phyloP scores from a whole-genome alignment of 2,888 invertebrate genomes.

The Lissonota sp. region DNA sequence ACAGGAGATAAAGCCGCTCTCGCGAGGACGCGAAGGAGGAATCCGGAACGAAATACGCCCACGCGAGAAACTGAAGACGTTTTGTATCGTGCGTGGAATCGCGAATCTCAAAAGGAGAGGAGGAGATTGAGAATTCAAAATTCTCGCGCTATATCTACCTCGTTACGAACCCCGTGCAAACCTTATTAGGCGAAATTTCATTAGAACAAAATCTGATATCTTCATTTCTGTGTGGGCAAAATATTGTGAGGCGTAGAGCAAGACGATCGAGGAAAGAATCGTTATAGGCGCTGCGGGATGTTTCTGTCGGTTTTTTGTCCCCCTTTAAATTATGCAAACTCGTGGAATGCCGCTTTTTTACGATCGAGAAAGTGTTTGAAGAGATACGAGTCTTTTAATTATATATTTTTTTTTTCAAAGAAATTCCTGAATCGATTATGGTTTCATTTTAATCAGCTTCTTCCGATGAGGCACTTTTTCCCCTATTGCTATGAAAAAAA shows the following conservation, averaged over 20 bases:
- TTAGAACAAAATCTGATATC: not conserved
- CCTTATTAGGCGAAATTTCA: slow-evolving; percentile 47
- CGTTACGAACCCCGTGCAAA: slow-evolving; percentile 7
- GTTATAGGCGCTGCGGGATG: too few species aligned
- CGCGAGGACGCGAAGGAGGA: slow-evolving; percentile 65
- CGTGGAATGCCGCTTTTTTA: too few species aligned
- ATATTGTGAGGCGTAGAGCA: not conserved
- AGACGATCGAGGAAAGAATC: not conserved
- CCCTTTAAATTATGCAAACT: too few species aligned
- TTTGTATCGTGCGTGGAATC: slow-evolving; percentile 68
- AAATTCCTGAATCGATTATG: too few species aligned
- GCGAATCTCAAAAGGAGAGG: slow-evolving; percentile 4
- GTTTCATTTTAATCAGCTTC: too few species aligned
- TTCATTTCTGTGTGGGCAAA: not conserved
- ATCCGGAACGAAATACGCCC: slow-evolving; percentile 73
- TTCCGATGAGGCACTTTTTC: too few species aligned
- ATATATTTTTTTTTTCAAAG: too few species aligned
- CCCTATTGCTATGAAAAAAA: too few species aligned
- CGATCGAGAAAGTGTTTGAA: too few species aligned
- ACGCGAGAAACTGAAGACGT: slow-evolving; percentile 58
- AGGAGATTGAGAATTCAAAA: too few species aligned
- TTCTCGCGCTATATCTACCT: not conserved
- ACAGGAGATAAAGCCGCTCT: slow-evolving; percentile 35
- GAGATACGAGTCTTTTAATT: too few species aligned
- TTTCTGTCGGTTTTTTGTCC: too few species aligned